phyloP scores from a whole-genome alignment of 2,888 invertebrate genomes.

The Orchesellides sinensis region DNA sequence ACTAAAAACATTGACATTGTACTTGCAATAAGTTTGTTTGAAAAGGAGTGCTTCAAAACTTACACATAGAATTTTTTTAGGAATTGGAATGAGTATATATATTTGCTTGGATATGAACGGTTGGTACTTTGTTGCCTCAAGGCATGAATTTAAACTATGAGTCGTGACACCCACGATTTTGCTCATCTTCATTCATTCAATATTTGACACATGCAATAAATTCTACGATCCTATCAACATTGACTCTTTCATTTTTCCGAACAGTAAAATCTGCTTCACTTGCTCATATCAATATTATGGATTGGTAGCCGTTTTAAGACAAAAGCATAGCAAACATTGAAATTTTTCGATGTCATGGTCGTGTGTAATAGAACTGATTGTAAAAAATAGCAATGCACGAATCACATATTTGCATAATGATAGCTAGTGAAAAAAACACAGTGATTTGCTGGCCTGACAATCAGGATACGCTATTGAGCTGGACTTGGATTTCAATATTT shows the following conservation, averaged over 20 bases:
- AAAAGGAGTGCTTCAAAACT: no score
- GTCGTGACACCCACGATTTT: slow-evolving; percentile 54
- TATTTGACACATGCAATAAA: slow-evolving; percentile 47
- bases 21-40: no score
- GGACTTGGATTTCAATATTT: slow-evolving; percentile 19
- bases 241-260: no score
- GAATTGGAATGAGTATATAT: neutral
- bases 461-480: slow-evolving; percentile 13
- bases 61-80: neutral
- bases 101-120: neutral
- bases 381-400: slow-evolving; percentile 25
- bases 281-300: neutral
- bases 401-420: neutral
- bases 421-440: neutral
- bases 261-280: neutral
- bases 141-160: slow-evolving; percentile 33
- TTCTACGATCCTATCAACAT: neutral
- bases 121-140: neutral
- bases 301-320: no score
- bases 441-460: slow-evolving; percentile 16
- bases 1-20: no score
- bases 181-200: slow-evolving; percentile 56
- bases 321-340: neutral
- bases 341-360: slow-evolving; percentile 17
- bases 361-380: neutral